Base-by-base conservation (phyloP, 2,888 invertebrate species). In the Dyspetes luteomarginatus region DNA sequence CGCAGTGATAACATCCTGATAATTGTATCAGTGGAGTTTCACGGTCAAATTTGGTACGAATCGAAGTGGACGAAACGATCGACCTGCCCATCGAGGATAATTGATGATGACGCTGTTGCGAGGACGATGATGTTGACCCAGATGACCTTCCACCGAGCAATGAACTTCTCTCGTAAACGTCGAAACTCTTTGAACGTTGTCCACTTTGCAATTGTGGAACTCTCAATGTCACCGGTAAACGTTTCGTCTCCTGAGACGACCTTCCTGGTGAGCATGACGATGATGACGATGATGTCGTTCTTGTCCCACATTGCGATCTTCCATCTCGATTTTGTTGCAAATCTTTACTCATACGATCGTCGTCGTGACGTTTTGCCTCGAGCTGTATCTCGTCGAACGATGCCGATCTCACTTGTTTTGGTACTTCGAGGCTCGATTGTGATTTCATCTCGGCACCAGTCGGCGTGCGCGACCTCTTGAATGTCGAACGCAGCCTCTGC, bases 381-480 rank as follows among this genome's bases (percentile, higher is more conserved):
- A 97, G 91, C 91, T 97, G 96, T 91, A 97, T 97, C 93, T 97
- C 97, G 93, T 97, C 97, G 93, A 97, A 97, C 83, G 97, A 97
- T 82, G 97, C 97, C 83, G 97, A 97, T 87, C 97, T 96, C 88
- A 97, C 96, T 94, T 97, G 97, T 91, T 97, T 97, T 85, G 97
- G 97, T 88, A 97, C 97, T 92, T 97, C 97, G 88, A 97, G 95
- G 92, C 97, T 97, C 93, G 96, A 97, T 92, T 97, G 97, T 85
- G 96, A 96, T 94, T 97, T 97, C 97, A 97, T 97, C 93, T 97
- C 97, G 90, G 96, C 96, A 86, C 97, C 97, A 83, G 97, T 97
- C 83, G 97, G 97, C 86, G 97, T 97, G 90, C 96, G 95, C 92
- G 97, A 97, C 91, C 97, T 95, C 93, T 96, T 96, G 94, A 97